These are phyloP conservation scores for Leptatherina wallacei DNA, from an alignment of 2,797 vertebrate species.

Conservation along the genomic window DNA sequence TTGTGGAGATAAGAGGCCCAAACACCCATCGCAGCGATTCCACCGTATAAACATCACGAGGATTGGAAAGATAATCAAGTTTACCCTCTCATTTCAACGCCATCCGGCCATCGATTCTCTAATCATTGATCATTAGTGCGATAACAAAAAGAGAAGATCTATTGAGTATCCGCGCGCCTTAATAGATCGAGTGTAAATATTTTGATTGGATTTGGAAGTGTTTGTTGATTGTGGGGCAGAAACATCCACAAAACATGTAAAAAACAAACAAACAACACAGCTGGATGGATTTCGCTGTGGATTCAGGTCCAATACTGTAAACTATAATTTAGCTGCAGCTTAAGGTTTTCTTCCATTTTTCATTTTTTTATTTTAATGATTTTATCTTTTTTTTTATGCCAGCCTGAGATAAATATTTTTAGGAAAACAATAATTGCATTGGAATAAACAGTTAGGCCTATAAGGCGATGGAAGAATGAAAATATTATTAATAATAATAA, in stretches of 20 bases:
- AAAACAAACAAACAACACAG: background rate
- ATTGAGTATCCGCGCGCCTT: constrained; percentile 17
- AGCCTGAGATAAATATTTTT: too few relatives aligned
- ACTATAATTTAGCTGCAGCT: background rate
- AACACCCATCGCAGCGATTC: background rate
- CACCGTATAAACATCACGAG: constrained; percentile 14
- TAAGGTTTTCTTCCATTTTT: background rate
- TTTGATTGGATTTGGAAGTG: constrained; percentile 53
- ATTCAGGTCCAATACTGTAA: background rate
- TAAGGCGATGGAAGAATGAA: too few relatives aligned
- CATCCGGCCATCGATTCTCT: constrained; percentile 29
- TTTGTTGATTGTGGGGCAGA: background rate
- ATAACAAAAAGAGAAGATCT: background rate
- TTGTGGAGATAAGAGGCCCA: background rate
- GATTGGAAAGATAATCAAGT: constrained; percentile 11
- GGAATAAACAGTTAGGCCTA: too few relatives aligned
- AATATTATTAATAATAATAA: too few relatives aligned
- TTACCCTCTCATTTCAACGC: background rate
- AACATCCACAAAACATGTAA: background rate
- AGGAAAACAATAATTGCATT: too few relatives aligned
- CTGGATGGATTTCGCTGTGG: background rate
- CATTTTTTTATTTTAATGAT: background rate
- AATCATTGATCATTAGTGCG: constrained; percentile 31
- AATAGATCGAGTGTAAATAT: too few relatives aligned
- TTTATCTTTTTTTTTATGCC: background rate